Evolutionary conservation across 2,888 invertebrate genomes (phyloP), one percentile per base, ranked within the genome.

Genomic region (Apamea anceps): DNA sequence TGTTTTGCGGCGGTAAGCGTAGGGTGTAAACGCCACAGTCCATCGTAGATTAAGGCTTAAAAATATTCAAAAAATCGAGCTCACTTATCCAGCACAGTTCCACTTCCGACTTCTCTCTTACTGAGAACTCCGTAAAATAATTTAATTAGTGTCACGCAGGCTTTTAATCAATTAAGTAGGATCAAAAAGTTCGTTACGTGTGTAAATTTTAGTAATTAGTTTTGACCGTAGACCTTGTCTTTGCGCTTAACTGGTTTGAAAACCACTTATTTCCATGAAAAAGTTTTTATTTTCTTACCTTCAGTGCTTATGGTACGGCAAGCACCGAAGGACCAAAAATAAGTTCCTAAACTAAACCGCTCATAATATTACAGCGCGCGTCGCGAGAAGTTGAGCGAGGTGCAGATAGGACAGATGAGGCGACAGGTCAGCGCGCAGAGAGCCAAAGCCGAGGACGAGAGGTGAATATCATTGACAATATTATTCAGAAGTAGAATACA

Each of bases 321-420:
- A 37, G 60, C 78, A 73, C 66, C 70, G 15, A 83, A 86, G 45
- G 73, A 79, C n/a, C 60, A 45, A 82, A 76, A 72, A 25, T 32
- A 25, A 51, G 85, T 37, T 72, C 76, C 15, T 54, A 37, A 85
- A 77, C 74, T 77, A 75, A 85, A 87, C 72, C 75, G 85, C 87
- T 87, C 75, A 84, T 85, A 79, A 79, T 81, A 81, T 89, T 90
- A 28, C 93, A 97, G 97, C 94, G 96, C 97, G 93, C 97, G 97
- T 87, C 97, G 97, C 94, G 98, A 98, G 96, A 98, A 98, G 95
- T 97, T 98, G 93, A 98, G 98, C 96, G 98, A 98, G 95, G 98
- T 98, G 93, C 98, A 98, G 95, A 98, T 98, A 95, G 98, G 98
- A 91, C 98, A 98, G 97, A 98, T 98, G 98, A 97, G 98, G 94